Base-by-base conservation (phyloP, 2,888 invertebrate species). In the Acronicta psi region DNA sequence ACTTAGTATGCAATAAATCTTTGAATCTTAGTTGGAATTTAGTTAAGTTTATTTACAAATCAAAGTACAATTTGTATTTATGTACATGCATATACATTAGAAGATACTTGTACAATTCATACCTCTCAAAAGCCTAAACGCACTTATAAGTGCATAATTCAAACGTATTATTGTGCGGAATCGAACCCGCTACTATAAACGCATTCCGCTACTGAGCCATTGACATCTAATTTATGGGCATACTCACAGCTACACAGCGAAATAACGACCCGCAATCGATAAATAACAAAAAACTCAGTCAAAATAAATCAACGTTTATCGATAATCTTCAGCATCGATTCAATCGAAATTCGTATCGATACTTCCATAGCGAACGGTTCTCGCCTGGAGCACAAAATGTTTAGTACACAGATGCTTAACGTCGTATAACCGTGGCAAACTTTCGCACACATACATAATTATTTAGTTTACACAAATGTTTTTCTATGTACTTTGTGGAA, bases 291-390 rank as follows among this genome's bases (percentile, higher is more conserved):
- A 68, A 68, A 70, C 65, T 65, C 70, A 54, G 65, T 68, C 70
- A 55, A 74, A 73, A 74, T 75, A 74, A 74, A 74, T 74, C 73
- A 75, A 75, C 57, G 43, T 69, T 59, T 69, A 75, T 74, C 75
- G 74, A 74, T 74, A 71, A 73, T 74, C 68, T 69, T 55, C 55
- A 73, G 66, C 71, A 66, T 66, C 60, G 73, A 66, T 66, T 69
- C 55, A 70, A 68, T 68, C 67, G 67, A 68, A 70, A 70, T 72
- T 57, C 51, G 71, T 56, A 62, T 74, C 72, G 67, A 29, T 25
- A 25, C 25, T 25, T 25, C 25, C 9, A 66, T 74, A 50, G 61
- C 34, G 66, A 56, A 65, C 50, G 41, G 57, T 61, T 61, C 53
- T 45, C 47, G 52, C 57, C 55, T 13, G 65, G 42, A 53, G 70